A percentile compares a stretch with the other conserved stretches of the same genome.
Conservation (phyloP, 1,140 invertebrate genomes). For the Drosophila sp. region DNA sequence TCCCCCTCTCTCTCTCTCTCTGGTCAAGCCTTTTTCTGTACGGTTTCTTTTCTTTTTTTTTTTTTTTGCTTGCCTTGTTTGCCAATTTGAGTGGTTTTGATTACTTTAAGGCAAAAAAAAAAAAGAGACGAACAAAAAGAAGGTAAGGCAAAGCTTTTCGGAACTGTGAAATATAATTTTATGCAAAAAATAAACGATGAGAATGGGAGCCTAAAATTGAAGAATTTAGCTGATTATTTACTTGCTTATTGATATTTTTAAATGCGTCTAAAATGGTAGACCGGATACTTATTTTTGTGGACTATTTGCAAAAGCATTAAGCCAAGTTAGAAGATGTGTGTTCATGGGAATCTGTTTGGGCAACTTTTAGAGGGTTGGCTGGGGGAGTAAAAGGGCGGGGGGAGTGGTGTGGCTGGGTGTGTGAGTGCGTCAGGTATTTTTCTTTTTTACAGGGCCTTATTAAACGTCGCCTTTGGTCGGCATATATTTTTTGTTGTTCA, state of each 20-base stretch:
- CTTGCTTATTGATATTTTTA: slow-evolving; percentile 59
- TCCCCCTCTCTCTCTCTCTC: slow-evolving; percentile 8
- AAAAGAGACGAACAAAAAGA: slow-evolving; percentile 1
- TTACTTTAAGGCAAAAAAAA: slow-evolving; percentile 50
- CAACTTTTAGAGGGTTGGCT: background rate
- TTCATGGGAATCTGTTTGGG: slow-evolving; percentile 37
- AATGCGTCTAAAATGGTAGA: slow-evolving; percentile 51
- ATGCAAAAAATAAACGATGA: slow-evolving; percentile 34
- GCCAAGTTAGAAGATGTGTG: slow-evolving; percentile 4
- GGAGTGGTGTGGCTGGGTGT: slow-evolving; percentile 13
- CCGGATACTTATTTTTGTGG: slow-evolving; percentile 68
- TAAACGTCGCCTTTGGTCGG: slow-evolving; percentile 53
- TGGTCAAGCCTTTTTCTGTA: slow-evolving; percentile 41
- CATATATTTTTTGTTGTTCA: slow-evolving; percentile 51
- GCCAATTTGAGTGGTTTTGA: slow-evolving; percentile 69
- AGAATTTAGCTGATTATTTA: slow-evolving; percentile 51
- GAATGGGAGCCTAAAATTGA: slow-evolving; percentile 25
- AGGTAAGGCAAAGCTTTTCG: slow-evolving; percentile 27
- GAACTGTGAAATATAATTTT: slow-evolving; percentile 60
- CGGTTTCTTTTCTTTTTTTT: slow-evolving; percentile 15
- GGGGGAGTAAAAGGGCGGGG: background rate
- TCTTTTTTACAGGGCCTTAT: slow-evolving; percentile 51
- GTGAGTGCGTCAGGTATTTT: slow-evolving; percentile 22
- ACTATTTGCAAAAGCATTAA: slow-evolving; percentile 76
- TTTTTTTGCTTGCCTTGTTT: slow-evolving; percentile 48